Conservation (phyloP, 1,140 invertebrate species). For the Mylabris phalerata region DNA sequence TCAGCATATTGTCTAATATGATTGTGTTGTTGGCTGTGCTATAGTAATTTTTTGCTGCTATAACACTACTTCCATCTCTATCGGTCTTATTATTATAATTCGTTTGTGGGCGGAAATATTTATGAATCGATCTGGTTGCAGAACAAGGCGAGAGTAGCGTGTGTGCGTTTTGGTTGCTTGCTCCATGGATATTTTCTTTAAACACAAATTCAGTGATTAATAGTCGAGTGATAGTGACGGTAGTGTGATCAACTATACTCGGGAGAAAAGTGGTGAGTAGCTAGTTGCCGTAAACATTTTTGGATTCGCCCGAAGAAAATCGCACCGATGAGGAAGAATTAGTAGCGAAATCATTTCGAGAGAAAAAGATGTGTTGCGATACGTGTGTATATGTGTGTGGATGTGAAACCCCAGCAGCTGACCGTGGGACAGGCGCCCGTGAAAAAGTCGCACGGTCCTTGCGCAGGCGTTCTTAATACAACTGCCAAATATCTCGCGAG, state of each 20-base stretch:
- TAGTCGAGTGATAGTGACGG: too few species aligned
- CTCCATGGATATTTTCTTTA: too few species aligned
- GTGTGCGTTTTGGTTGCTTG: too few species aligned
- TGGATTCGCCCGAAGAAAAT: not conserved
- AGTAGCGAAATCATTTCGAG: constrained; percentile 2
- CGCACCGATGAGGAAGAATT: constrained; percentile 9
- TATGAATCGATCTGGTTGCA: constrained; percentile 19
- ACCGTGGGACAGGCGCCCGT: constrained; percentile 39
- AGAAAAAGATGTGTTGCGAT: too few species aligned
- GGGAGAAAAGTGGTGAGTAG: too few species aligned
- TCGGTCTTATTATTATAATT: not conserved
- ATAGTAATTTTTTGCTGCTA: constrained; percentile 3
- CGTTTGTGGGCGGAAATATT: constrained; percentile 16
- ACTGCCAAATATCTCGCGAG: constrained; percentile 28
- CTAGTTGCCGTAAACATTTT: too few species aligned
- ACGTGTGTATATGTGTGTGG: too few species aligned
- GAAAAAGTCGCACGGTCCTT: constrained; percentile 40
- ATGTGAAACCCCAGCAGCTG: constrained; percentile 23
- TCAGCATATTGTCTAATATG: not conserved
- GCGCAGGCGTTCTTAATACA: constrained; percentile 26
- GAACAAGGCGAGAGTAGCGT: constrained; percentile 10
- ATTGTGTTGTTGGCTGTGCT: constrained; percentile 2
- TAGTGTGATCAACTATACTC: too few species aligned
- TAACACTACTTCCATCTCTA: too few species aligned
- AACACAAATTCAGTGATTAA: too few species aligned